Percentiles rank a stretch among this genome's conserved stretches.
Evolutionary conservation across 2,888 invertebrate genomes (phyloP).

Genomic region (Ichneumoninae sp.): DNA sequence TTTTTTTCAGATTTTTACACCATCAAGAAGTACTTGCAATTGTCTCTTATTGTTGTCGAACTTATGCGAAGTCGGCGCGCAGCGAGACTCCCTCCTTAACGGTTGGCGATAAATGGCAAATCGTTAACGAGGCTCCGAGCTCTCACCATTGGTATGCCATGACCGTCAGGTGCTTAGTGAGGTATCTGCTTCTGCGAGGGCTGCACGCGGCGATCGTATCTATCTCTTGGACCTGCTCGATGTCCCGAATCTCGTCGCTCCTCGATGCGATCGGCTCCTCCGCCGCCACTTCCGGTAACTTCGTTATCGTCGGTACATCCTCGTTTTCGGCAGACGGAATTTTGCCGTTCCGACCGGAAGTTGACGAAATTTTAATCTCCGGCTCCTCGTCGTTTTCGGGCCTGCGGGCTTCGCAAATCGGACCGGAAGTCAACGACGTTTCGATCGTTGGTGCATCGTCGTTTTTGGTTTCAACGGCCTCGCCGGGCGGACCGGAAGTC

Average conservation of each 20-base stretch:
- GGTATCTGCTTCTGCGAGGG: constrained; percentile 61
- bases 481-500: constrained; percentile 12
- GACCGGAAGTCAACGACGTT: constrained; percentile 4
- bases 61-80: too few species aligned
- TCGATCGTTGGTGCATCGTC: constrained; percentile 57
- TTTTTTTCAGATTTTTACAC: too few species aligned
- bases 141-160: constrained; percentile 75
- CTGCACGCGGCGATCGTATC: constrained; percentile 47
- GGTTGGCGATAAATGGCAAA: too few species aligned
- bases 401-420: constrained; percentile 3
- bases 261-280: constrained; percentile 42
- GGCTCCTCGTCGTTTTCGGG: constrained; percentile 7
- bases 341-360: constrained; percentile 62
- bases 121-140: neutral
- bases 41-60: too few species aligned
- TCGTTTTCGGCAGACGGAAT: constrained; percentile 58
- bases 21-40: too few species aligned
- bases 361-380: constrained; percentile 26
- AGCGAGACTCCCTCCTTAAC: too few species aligned
- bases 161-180: constrained; percentile 70
- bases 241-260: constrained; percentile 40
- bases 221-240: constrained; percentile 57
- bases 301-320: constrained; percentile 56
- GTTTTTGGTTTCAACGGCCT: constrained; percentile 41
- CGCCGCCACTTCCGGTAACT: constrained; percentile 44